Evolutionary conservation across 2,888 invertebrate genomes (phyloP), one percentile per base, ranked within the genome.

Genomic region (Ichneumoninae sp.): DNA sequence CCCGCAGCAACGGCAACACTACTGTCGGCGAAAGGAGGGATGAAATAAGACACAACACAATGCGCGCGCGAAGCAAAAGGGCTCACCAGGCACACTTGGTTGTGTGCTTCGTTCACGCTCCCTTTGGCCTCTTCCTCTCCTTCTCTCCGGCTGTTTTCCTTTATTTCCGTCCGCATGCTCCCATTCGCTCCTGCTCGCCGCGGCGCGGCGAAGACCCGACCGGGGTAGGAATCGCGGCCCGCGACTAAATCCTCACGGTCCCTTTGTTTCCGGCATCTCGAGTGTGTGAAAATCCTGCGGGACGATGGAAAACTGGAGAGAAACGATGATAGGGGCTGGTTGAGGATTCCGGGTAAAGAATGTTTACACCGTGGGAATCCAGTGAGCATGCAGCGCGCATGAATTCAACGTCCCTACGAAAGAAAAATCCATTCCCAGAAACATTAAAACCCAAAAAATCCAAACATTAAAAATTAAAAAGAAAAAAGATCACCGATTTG

Each of bases 231-330:
- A 26, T 57, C 57, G 57, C 57, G 13, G 57, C 4, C 10, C 57
- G 57, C 22, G 26, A 57, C 57, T 57, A 57, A 57, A 57, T 26
- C 57, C 57, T 7, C 57, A 22, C 8, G 26, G 22, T 26, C 85
- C 86, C 90, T 90, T 90, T 90, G 89, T 90, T 89, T 90, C 86
- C 87, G 86, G 82, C 87, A 87, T 86, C 88, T 89, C 88, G 85
- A 88, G 88, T 88, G 90, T 88, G 90, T 88, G 89, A 89, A 89
- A 90, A 89, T 90, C 87, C 88, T 26, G 16, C 54, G 57, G 69
- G 50, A 70, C 47, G 47, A 50, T 65, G 70, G 71, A 69, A 36
- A 26, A 71, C 60, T 19, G 30, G 65, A 66, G 10, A 70, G 44
- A 57, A 57, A 22, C 57, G 22, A 57, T 22, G 57, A 57, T 57